Evolutionary conservation across 2,888 invertebrate species (phyloP), one percentile per base, ranked within the genome.

Genomic region (Phyto melanocephala): DNA sequence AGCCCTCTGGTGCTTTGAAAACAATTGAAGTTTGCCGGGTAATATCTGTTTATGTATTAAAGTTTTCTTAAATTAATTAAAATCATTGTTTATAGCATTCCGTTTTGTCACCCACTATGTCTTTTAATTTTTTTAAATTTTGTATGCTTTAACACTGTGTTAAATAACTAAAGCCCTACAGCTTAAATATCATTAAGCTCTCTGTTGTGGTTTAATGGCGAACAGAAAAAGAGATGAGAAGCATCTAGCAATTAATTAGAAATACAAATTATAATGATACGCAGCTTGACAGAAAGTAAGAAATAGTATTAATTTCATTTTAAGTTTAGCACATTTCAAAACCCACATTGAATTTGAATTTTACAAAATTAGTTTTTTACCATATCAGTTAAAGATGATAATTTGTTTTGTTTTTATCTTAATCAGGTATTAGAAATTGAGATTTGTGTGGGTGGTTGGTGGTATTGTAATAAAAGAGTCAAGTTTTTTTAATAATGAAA

Each of bases 331-430:
- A 47, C 20, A 10, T 52, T 40, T 50, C 37, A 50, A 42, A 67
- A 22, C 79, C 79, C 79, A 80, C 74, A 62, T 54, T 5, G 10
- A 33, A 47, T 28, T 28, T 28, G 28, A 24, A 52, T 24, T 63
- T 68, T 45, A 52, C 50, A 67, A 80, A 75, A 28, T 40, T 5
- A 17, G 24, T 56, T 56, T 33, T 22, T 7, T 20, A 42, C 70
- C 50, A 24, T 24, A 65, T 50, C 1, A 56, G 47, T 58, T 58
- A 35, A 50, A 67, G 60, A 71, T 65, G 70, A 33, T 37, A 58
- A 62, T 15, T 35, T 13, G 8, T 52, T 40, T 62, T 54, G 22
- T 35, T 60, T 24, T 13, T 15, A 68, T 28, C n/a, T 15, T 33
- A 10, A 2, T 10, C 33, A 10, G 4, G 45, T 17, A 45, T 7